These are phyloP conservation scores for Phoxinus dragarum DNA, from an alignment of 2,797 vertebrate species.

Conservation along the genomic window DNA sequence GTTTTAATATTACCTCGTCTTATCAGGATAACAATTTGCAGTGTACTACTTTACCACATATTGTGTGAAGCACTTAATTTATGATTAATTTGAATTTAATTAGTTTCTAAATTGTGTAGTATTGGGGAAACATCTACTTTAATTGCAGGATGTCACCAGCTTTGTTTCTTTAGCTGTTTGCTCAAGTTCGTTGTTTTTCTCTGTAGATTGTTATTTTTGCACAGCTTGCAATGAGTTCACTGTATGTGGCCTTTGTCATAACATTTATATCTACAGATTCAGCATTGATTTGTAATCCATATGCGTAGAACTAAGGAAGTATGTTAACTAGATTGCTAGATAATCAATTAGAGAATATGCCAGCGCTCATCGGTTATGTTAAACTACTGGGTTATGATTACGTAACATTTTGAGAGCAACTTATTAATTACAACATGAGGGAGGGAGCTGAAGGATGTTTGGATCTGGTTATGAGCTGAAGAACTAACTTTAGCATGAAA, in stretches of 20 bases:
- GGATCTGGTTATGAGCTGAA: background rate
- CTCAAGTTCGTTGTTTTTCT: background rate
- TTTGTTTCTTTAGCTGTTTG: background rate
- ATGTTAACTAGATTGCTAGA: background rate
- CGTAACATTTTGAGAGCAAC: background rate
- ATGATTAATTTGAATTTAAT: background rate
- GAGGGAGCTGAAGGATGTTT: background rate
- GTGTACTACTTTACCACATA: background rate
- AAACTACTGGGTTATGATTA: constrained; percentile 12
- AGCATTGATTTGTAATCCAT: constrained; percentile 6
- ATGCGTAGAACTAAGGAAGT: background rate
- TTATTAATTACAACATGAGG: constrained; percentile 9
- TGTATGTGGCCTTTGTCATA: background rate
- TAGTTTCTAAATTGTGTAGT: background rate
- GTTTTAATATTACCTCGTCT: background rate
- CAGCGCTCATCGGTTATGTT: background rate
- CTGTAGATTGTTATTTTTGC: background rate
- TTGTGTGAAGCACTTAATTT: background rate
- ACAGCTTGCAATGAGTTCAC: background rate
- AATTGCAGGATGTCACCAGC: background rate
- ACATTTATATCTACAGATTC: background rate
- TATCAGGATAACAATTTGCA: background rate
- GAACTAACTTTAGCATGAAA: background rate
- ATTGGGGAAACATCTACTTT: background rate
- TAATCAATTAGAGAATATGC: background rate